These are phyloP conservation scores for Platycercus adscitus DNA, from an alignment of 2,113 vertebrate genomes.

Conservation along the genomic window DNA sequence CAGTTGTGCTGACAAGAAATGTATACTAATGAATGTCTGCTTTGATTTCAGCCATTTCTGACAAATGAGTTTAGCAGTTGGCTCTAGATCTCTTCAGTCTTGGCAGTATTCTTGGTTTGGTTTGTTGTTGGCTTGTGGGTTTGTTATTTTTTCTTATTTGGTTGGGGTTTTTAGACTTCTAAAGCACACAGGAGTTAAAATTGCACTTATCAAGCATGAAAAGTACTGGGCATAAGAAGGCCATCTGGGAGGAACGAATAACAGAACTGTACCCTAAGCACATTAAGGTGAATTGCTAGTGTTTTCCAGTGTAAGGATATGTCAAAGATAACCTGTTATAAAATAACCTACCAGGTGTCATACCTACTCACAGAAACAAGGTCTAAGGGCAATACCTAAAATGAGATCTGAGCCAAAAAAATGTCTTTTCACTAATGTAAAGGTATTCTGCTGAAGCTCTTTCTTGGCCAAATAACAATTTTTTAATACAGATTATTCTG, in stretches of 20 bases:
- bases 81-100: neutral
- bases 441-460: neutral
- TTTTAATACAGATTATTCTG: constrained; percentile 15
- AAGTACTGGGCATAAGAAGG: neutral
- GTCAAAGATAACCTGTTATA: neutral
- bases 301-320: neutral
- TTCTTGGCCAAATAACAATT: neutral
- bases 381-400: neutral
- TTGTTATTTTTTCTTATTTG: neutral
- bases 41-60: constrained; percentile 27
- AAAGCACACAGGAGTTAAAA: neutral
- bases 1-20: neutral
- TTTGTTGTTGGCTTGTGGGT: neutral
- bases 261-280: neutral
- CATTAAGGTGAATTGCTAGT: neutral
- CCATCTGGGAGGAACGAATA: neutral
- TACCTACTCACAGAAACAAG: neutral
- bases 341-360: neutral
- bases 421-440: neutral
- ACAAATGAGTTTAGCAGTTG: neutral
- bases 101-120: neutral
- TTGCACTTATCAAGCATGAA: neutral
- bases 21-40: neutral
- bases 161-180: neutral
- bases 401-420: neutral